These are phyloP conservation scores for Doryteuthis pealeii DNA, from an alignment of 1,140 invertebrate genomes.

Conservation along the genomic window DNA sequence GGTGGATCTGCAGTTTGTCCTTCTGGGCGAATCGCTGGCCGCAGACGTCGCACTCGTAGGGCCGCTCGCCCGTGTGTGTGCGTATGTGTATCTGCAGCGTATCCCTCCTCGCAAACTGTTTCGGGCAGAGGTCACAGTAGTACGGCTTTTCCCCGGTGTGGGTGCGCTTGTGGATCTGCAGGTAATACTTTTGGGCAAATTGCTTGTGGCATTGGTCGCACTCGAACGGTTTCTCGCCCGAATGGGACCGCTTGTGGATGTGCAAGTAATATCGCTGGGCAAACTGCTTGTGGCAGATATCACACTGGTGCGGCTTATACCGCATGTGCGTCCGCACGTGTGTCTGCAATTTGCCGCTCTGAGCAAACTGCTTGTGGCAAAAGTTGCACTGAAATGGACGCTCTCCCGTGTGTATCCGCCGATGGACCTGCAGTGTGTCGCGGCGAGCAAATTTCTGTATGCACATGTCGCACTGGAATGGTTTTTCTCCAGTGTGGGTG, in stretches of 20 bases:
- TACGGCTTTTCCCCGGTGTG: slow-evolving; percentile 87
- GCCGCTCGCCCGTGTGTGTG: slow-evolving; percentile 48
- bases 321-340: slow-evolving; percentile 69
- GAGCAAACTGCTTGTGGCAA: slow-evolving; percentile 65
- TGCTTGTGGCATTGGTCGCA: slow-evolving; percentile 24
- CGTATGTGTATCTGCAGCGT: slow-evolving; percentile 27
- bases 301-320: slow-evolving; percentile 68
- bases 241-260: slow-evolving; percentile 77
- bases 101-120: slow-evolving; percentile 19
- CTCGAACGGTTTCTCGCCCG: slow-evolving; percentile 14
- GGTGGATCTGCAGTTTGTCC: slow-evolving; percentile 67
- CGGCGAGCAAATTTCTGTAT: slow-evolving; percentile 14
- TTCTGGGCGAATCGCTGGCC: slow-evolving; percentile 19
- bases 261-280: slow-evolving; percentile 86
- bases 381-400: slow-evolving; percentile 62
- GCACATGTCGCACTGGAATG: slow-evolving; percentile 35
- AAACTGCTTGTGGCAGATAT: slow-evolving; percentile 79
- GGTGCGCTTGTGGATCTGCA: slow-evolving; percentile 52
- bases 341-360: slow-evolving; percentile 66
- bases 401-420: slow-evolving; percentile 25
- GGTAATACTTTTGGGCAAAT: slow-evolving; percentile 47
- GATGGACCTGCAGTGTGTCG: slow-evolving; percentile 51
- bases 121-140: slow-evolving; percentile 38
- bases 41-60: slow-evolving; percentile 75
- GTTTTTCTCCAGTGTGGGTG: slow-evolving; percentile 60